phyloP scores from a whole-genome alignment of 2,797 vertebrate species.

The Benthosema pterotum region DNA sequence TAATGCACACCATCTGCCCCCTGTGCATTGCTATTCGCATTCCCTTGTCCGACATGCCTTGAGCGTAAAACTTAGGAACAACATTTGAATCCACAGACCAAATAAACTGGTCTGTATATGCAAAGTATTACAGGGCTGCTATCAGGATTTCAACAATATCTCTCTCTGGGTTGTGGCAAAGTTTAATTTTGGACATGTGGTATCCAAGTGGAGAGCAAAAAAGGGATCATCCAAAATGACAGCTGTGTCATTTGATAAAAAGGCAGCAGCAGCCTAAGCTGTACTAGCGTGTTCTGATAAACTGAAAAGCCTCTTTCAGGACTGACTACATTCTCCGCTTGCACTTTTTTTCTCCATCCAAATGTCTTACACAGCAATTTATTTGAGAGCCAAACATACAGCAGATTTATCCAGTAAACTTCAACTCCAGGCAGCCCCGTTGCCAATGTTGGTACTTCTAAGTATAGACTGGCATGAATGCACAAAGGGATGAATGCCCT shows the following conservation, averaged over 20 bases:
- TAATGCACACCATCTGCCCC: neutral
- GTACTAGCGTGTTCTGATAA: conserved; percentile 45
- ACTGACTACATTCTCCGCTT: conserved; percentile 25
- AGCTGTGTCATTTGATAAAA: conserved; percentile 56
- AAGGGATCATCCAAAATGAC: conserved; percentile 45
- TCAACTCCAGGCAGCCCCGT: neutral
- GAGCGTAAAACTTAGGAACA: neutral
- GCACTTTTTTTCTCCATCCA: conserved; percentile 31
- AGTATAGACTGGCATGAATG: conserved; percentile 2
- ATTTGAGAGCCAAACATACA: conserved; percentile 20
- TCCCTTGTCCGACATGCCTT: conserved; percentile 3
- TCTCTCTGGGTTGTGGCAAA: conserved; percentile 18
- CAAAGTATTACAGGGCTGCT: neutral
- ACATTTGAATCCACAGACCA: neutral
- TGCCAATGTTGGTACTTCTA: neutral
- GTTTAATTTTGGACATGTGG: conserved; percentile 5
- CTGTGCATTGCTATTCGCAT: conserved; percentile 12
- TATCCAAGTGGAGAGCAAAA: conserved; percentile 19
- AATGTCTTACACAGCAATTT: conserved; percentile 41
- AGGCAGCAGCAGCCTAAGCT: conserved; percentile 45
- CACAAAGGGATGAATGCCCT: neutral
- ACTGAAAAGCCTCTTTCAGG: conserved; percentile 49
- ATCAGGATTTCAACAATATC: conserved; percentile 6
- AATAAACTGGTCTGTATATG: neutral
- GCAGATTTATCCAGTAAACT: conserved; percentile 9